Conservation (phyloP, 2,113 vertebrate genomes). For the Tragelaphus scriptus region DNA sequence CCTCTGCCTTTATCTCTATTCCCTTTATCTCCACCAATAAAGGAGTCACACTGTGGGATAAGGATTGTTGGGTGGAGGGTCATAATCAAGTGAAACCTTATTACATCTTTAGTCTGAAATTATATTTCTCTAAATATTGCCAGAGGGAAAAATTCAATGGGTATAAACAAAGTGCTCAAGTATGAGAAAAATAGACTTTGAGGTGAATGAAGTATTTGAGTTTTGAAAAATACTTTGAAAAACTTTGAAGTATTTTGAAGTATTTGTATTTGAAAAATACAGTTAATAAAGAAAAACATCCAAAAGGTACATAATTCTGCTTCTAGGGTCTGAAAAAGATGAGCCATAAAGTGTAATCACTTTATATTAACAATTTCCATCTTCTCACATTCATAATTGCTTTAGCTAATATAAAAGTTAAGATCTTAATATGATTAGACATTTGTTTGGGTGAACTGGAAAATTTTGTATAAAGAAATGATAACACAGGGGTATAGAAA, state of each 20-base stretch:
- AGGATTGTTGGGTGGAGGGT: background rate
- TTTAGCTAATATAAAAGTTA: constrained; percentile 28
- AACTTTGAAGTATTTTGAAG: background rate
- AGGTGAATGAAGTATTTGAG: background rate
- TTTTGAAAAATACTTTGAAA: background rate
- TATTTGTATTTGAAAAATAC: background rate
- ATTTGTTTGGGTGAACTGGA: background rate
- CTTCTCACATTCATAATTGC: constrained; percentile 25
- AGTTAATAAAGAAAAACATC: background rate
- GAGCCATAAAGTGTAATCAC: background rate
- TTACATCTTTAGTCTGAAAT: background rate
- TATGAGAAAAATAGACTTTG: constrained; percentile 13
- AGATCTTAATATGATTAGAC: constrained; percentile 15
- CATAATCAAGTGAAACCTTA: background rate
- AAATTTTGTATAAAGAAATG: constrained; percentile 37
- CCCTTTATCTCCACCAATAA: background rate
- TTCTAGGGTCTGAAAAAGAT: background rate
- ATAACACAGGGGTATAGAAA: background rate
- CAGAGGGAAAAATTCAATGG: constrained; percentile 25
- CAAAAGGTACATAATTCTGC: background rate
- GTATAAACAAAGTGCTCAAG: constrained; percentile 38
- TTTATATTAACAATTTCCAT: background rate
- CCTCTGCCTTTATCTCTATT: background rate
- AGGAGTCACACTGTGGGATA: background rate
- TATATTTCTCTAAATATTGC: constrained; percentile 46